Base-by-base conservation (phyloP, 1,140 invertebrate genomes). In the Aphelinus atriplicis region DNA sequence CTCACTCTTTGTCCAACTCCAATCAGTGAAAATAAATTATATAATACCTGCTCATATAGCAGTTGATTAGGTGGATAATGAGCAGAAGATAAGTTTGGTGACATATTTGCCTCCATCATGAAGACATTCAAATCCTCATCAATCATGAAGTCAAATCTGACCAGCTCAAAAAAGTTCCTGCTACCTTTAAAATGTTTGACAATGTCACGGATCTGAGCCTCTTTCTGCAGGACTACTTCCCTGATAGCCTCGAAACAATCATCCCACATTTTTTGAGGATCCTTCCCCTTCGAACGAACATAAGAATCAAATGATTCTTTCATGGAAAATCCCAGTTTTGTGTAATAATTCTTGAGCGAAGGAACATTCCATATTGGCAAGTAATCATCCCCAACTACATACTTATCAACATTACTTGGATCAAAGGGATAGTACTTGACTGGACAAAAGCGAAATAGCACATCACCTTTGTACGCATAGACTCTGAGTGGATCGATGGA, bases 41-140 rank as follows among this genome's bases (percentile, higher is more conserved):
- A 97, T 3, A 99, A 79, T 2, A 99, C 94, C 89, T 98, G 96
- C 81, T 98, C 95, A 79, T 99, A 99, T 0, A 99, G 84, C 7
- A 96, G 83, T 74, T 92, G 91, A 85, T 99, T 99, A 1, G 92
- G 93, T 58, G 93, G 92, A 85, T 95, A 99, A 88, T 99, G 97
- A 0, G 93, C 93, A 0, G 97, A 98, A 0, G 96, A 97, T 45
- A 99, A 89, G 89, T 99, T 99, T 0, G 97, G 98, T 48, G 96
- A 98, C 97, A 99, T 99, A 84, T 99, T 99, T 1, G 96, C 97
- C 87, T 99, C 97, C 92, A 99, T 94, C 2, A 98, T 87, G 81
- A 92, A 95, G 2, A 98, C 93, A 63, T 95, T 95, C 0, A 98
- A 82, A 64, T 97, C 87, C 79, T 96, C 93, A 85, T 98, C 96